Conservation (phyloP, 2,888 invertebrate species). For the Drosophila cyrtoloma region DNA sequence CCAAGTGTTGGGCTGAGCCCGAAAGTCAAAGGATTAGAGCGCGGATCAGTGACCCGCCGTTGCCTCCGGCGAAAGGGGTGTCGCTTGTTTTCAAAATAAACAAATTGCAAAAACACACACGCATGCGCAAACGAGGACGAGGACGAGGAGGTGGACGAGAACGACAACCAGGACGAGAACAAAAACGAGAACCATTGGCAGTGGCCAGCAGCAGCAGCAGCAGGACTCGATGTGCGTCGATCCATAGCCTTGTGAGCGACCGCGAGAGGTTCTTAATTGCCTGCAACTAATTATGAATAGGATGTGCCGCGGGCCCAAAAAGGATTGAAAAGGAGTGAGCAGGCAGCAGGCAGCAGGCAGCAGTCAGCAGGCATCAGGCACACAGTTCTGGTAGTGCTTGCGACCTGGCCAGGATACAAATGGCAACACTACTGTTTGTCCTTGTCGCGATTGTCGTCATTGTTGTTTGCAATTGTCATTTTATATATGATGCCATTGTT, state of each 20-base stretch:
- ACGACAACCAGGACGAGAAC: neutral
- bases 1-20: conserved; percentile 25
- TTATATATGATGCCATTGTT: conserved; percentile 81
- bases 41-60: conserved; percentile 45
- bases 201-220: conserved; percentile 1
- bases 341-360: conserved; percentile 10
- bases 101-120: conserved; percentile 72
- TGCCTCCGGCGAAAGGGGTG: conserved; percentile 70
- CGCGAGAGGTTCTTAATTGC: conserved; percentile 73
- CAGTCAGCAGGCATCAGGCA: neutral
- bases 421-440: conserved; percentile 77
- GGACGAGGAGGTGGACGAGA: neutral
- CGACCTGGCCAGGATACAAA: conserved; percentile 4
- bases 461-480: conserved; percentile 83
- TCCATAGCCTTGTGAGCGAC: conserved; percentile 63
- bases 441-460: conserved; percentile 82
- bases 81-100: conserved; percentile 81
- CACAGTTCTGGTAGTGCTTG: neutral
- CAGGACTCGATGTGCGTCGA: neutral
- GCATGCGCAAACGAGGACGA: conserved; percentile 10
- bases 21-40: conserved; percentile 77
- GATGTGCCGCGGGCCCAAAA: conserved; percentile 21
- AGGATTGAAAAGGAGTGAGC: conserved; percentile 68
- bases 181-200: neutral
- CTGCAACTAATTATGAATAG: conserved; percentile 81